Evolutionary conservation across 37 sponge, comb jelly and placozoan genomes (phyloP).

Genomic region (Aplysina aerophoba): DNA sequence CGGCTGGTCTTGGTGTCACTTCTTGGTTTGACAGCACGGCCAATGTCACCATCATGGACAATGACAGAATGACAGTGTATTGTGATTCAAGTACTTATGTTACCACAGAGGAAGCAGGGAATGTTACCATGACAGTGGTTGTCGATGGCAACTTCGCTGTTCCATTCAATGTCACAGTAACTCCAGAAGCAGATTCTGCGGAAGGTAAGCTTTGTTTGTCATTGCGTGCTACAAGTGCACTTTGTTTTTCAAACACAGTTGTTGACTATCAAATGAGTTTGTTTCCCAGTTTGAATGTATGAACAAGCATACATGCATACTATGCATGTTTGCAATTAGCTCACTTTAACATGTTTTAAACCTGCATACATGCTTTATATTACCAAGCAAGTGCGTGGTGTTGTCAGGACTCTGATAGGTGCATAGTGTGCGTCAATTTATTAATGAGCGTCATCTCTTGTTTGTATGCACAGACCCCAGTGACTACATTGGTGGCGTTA

Average conservation of each 20-base stretch:
- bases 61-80: slow-evolving; percentile 39
- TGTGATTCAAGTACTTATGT: neutral
- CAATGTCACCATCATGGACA: slow-evolving; percentile 28
- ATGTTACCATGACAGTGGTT: slow-evolving; percentile 1
- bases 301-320: too few species aligned
- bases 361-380: too few species aligned
- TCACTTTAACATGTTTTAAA: too few species aligned
- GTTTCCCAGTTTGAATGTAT: too few species aligned
- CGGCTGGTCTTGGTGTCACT: slow-evolving; percentile 9
- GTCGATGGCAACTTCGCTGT: slow-evolving; percentile 12
- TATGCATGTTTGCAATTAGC: too few species aligned
- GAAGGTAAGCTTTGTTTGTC: slow-evolving; percentile 2
- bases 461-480: neutral
- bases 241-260: too few species aligned
- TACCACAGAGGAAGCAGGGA: neutral
- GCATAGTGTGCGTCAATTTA: too few species aligned
- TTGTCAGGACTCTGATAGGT: neutral
- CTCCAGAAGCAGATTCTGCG: neutral
- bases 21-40: slow-evolving; percentile 1
- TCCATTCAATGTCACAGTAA: slow-evolving; percentile 1
- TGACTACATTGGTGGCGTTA: slow-evolving; percentile 19
- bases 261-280: neutral
- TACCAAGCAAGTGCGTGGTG: neutral
- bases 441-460: too few species aligned
- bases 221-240: too few species aligned